These are phyloP conservation scores for Dicyrtomina minuta DNA, from an alignment of 2,888 invertebrate species.

Conservation along the genomic window DNA sequence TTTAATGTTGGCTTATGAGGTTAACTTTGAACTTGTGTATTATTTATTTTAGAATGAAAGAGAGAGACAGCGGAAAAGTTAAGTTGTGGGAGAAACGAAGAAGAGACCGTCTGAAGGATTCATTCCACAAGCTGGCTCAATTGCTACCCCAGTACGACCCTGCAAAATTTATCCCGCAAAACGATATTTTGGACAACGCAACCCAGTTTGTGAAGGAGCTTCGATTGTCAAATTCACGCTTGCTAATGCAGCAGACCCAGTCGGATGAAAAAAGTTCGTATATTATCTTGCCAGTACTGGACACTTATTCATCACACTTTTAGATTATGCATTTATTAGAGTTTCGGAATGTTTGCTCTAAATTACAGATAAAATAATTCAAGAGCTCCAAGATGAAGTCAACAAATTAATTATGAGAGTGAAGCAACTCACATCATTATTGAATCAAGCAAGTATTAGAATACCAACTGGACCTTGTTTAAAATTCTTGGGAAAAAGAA, in stretches of 20 bases:
- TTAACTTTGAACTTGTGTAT: too few relatives aligned
- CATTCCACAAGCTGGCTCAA: conserved; percentile 48
- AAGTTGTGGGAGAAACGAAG: conserved; percentile 50
- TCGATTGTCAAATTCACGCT: conserved; percentile 49
- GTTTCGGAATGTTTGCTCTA: neutral
- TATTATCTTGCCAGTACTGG: too few relatives aligned
- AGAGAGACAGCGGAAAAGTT: conserved; percentile 44
- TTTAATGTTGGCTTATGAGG: too few relatives aligned
- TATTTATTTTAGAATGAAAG: conserved; percentile 37
- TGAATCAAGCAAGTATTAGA: conserved; percentile 47
- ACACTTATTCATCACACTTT: too few relatives aligned
- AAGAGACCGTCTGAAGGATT: conserved; percentile 49
- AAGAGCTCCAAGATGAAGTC: conserved; percentile 51
- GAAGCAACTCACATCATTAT: conserved; percentile 48
- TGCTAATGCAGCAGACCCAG: conserved; percentile 43
- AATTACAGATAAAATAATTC: conserved; percentile 48
- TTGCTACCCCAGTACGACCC: conserved; percentile 52
- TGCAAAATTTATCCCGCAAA: conserved; percentile 47
- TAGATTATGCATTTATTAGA: too few relatives aligned
- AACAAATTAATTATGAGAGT: conserved; percentile 51
- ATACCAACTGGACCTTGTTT: conserved; percentile 51
- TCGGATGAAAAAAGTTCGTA: conserved; percentile 51
- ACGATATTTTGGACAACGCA: conserved; percentile 46
- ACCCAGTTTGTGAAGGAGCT: conserved; percentile 52
- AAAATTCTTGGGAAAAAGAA: conserved; percentile 40